Conservation (phyloP, 2,888 invertebrate genomes). For the Leptogaster cylindrica region DNA sequence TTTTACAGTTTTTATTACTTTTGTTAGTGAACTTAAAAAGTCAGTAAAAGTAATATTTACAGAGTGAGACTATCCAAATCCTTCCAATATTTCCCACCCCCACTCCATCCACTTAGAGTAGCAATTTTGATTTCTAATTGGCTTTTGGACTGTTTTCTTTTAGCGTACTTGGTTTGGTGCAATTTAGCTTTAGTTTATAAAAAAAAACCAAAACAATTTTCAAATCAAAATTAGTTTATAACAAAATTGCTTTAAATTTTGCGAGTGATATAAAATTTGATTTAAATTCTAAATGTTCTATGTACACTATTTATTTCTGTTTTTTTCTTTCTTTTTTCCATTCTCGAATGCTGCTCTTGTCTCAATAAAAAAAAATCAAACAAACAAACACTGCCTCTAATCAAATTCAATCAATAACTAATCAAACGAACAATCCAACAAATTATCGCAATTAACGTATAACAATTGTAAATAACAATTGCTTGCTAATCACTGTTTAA, state of each 20-base stretch:
- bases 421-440: constrained; percentile 46
- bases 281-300: constrained; percentile 29
- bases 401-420: constrained; percentile 42
- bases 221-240: background rate
- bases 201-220: constrained; percentile 5
- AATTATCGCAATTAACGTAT: constrained; percentile 43
- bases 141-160: constrained; percentile 28
- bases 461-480: constrained; percentile 15
- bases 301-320: constrained; percentile 51
- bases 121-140: constrained; percentile 29
- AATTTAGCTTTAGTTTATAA: constrained; percentile 16
- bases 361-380: no score
- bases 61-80: background rate
- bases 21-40: no score
- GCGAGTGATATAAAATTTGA: constrained; percentile 16
- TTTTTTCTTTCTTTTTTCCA: constrained; percentile 52
- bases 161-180: constrained; percentile 11
- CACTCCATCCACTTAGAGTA: constrained; percentile 19
- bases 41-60: constrained; percentile 21
- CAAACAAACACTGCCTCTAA: constrained; percentile 41
- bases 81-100: background rate
- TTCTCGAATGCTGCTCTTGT: constrained; percentile 52
- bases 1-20: no score
- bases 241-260: constrained; percentile 29
- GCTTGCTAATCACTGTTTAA: constrained; percentile 13